These are phyloP conservation scores for Serilophus lunatus DNA, from an alignment of 2,113 vertebrate genomes.

Conservation along the genomic window DNA sequence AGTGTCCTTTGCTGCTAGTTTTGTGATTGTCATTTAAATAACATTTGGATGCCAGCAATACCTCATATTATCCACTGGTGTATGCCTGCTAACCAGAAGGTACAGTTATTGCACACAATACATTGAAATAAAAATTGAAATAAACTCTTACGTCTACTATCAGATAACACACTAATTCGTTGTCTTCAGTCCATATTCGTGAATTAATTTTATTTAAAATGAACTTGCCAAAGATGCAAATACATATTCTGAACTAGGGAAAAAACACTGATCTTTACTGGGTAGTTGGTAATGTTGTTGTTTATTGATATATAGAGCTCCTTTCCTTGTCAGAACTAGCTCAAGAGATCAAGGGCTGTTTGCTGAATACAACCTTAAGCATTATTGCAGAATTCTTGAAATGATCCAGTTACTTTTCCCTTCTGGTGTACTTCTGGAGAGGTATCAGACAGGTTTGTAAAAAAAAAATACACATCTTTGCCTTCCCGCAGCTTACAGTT, in stretches of 20 bases:
- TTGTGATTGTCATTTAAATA: not conserved
- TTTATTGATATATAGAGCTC: rapidly evolving
- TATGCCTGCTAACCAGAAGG: not conserved
- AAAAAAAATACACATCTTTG: not conserved
- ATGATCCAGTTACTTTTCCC: not conserved
- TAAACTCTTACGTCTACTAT: not conserved
- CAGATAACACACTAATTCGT: not conserved
- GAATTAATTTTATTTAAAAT: not conserved
- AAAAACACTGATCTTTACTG: not conserved
- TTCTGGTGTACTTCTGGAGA: not conserved
- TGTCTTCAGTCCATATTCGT: not conserved
- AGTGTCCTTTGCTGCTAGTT: not conserved
- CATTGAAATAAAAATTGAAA: not conserved
- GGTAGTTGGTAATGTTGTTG: not conserved
- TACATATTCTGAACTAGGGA: not conserved
- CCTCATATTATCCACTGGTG: not conserved
- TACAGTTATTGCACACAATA: not conserved
- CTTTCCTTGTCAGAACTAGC: not conserved
- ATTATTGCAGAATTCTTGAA: not conserved
- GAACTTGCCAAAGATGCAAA: not conserved
- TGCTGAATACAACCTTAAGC: not conserved
- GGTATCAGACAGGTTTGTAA: not conserved
- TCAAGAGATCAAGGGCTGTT: not conserved
- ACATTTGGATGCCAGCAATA: not conserved
- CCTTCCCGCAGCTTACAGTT: not conserved